Percentiles rank a stretch among this genome's conserved stretches.
Evolutionary conservation across 2,888 invertebrate species (phyloP).

Genomic region (Drosophila robusta): DNA sequence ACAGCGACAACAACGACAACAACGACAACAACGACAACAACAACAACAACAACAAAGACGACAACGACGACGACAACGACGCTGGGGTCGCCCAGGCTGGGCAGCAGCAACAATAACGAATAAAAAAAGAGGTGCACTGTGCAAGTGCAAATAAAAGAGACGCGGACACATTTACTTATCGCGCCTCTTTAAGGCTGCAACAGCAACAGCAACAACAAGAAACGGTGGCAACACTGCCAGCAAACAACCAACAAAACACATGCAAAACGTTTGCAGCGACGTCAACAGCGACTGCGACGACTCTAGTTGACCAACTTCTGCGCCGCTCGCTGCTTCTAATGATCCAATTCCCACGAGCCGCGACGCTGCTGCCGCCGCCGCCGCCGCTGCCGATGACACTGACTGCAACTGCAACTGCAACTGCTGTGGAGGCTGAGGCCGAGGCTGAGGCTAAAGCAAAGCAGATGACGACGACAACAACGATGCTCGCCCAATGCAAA

Average conservation of each 20-base stretch:
- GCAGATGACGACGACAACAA: conserved; percentile 58
- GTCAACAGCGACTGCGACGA: conserved; percentile 43
- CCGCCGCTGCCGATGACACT: conserved; percentile 68
- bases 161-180: conserved; percentile 81
- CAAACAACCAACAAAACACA: conserved; percentile 68
- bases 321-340: conserved; percentile 81
- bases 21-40: conserved; percentile 24
- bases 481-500: conserved; percentile 78
- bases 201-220: conserved; percentile 64
- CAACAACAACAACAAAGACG: conserved; percentile 21
- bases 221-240: conserved; percentile 73
- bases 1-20: conserved; percentile 29
- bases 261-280: conserved; percentile 66
- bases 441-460: conserved; percentile 33
- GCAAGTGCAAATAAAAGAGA: conserved; percentile 80
- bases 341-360: conserved; percentile 85
- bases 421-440: conserved; percentile 18
- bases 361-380: conserved; percentile 52
- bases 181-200: conserved; percentile 74
- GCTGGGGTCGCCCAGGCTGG: conserved; percentile 60
- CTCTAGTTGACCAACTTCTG: conserved; percentile 75
- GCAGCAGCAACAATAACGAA: conserved; percentile 44
- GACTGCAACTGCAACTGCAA: conserved; percentile 48
- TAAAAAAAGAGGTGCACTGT: conserved; percentile 56
- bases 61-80: conserved; percentile 30